Base-by-base conservation (phyloP, 2,888 invertebrate species). In the Antheraea yamamai region DNA sequence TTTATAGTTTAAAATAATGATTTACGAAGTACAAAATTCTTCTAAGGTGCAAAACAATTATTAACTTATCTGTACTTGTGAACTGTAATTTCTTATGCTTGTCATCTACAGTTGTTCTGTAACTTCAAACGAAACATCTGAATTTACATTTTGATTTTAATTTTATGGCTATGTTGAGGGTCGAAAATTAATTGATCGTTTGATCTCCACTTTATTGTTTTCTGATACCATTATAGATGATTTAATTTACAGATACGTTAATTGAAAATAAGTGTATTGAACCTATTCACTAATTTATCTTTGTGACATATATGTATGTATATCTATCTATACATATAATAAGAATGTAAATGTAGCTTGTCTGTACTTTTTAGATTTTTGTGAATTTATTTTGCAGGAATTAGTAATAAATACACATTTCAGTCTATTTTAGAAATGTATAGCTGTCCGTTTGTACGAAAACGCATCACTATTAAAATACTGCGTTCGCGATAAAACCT, bases 181-280 rank as follows among this genome's bases (percentile, higher is more conserved):
- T 23, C 61, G 61, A 52, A 68, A 73, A 52, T 75, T 66, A 66
- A 75, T 73, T 75, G 68, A 73, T 55, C 73, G 70, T 74, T 74
- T 74, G 71, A 74, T 70, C 58, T 71, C 58, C 20, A 39, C 47
- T 35, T 74, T 70, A 75, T 73, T 72, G 64, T 73, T 71, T 58
- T 4, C 16, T 20, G 71, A 73, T 73, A 52, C 55, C n/a, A 66
- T 35, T 23, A 70, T 23, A 71, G 70, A 70, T 68, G 12, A 55
- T 16, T 14, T 71, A 70, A 12, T 70, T 52, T 16, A 30, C 7
- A 71, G 70, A 73, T 74, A 30, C 16, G 14, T 66, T 30, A 30
- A 14, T 66, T 26, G 4, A 16, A 66, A 30, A 30, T 66, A 66
- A 16, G 30, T 30, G 64, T 16, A 26, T 6, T 66, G n/a, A 23